A percentile compares a stretch with the other conserved stretches of the same genome.
Evolutionary conservation across 2,113 vertebrate species (phyloP).

Genomic region (Oreocharis arfaki): DNA sequence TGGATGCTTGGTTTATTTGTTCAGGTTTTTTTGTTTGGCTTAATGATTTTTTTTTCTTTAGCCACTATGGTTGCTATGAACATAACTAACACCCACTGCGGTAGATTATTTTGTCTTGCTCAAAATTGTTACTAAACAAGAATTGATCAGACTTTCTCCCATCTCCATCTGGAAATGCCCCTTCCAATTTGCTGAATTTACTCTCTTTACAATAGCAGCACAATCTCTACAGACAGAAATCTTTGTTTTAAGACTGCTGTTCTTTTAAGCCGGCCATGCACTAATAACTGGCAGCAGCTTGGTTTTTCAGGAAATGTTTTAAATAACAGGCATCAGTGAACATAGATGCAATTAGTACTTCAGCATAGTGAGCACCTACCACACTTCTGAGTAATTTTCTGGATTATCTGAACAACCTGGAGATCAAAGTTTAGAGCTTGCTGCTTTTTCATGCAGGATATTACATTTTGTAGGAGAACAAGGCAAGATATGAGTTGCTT

Average conservation of each 20-base stretch:
- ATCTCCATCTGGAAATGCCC: neutral
- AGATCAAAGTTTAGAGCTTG: neutral
- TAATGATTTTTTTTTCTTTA: neutral
- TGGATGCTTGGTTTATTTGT: neutral
- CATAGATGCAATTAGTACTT: neutral
- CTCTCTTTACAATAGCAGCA: neutral
- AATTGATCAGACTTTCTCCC: neutral
- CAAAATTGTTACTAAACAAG: neutral
- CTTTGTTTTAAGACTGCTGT: neutral
- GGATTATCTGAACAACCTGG: neutral
- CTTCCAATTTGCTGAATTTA: neutral
- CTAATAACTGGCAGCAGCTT: neutral
- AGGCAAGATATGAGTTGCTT: neutral
- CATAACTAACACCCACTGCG: neutral
- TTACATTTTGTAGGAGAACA: neutral
- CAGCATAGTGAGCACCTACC: neutral
- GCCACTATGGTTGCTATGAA: neutral
- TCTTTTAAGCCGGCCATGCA: neutral
- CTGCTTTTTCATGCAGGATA: neutral
- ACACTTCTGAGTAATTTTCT: neutral
- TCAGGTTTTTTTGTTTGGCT: rapidly evolving
- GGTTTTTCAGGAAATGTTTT: neutral
- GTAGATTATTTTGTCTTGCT: neutral
- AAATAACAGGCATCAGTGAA: neutral
- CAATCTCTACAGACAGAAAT: neutral